phyloP scores from a whole-genome alignment of 2,113 vertebrate species.

The Indicator indicator region DNA sequence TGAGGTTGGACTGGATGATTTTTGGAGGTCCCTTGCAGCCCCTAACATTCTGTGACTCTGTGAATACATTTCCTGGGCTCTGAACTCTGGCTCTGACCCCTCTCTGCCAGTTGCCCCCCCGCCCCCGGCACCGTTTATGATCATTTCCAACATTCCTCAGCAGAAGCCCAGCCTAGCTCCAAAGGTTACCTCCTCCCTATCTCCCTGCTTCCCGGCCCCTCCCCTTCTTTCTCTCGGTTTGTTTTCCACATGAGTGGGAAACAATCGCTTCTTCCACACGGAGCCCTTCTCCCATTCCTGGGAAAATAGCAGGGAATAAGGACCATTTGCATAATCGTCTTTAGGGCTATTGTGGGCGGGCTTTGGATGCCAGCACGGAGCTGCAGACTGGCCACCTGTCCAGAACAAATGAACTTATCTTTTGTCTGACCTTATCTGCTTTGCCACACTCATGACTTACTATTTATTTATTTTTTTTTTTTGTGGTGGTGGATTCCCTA shows the following conservation, averaged over 20 bases:
- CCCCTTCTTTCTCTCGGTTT: conserved; percentile 53
- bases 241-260: conserved; percentile 80
- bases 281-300: conserved; percentile 81
- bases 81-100: not conserved
- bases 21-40: too few species aligned
- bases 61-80: conserved; percentile 10
- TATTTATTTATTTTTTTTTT: not conserved
- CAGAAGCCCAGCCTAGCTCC: not conserved
- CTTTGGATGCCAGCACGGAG: conserved; percentile 69
- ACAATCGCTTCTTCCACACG: conserved; percentile 77
- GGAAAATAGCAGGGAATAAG: conserved; percentile 81
- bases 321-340: conserved; percentile 89
- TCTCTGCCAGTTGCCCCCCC: fast-evolving
- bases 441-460: conserved; percentile 60
- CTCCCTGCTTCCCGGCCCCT: conserved; percentile 42
- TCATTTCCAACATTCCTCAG: not conserved
- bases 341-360: conserved; percentile 84
- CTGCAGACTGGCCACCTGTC: conserved; percentile 85
- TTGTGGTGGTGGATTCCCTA: not conserved
- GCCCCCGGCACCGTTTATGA: not conserved
- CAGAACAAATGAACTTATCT: conserved; percentile 83
- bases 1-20: too few species aligned
- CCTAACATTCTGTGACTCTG: too few species aligned
- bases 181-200: not conserved
- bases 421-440: conserved; percentile 76